These are phyloP conservation scores for Montipora sp. DNA, from an alignment of 64 coral and sea anemone genomes.

Conservation along the genomic window DNA sequence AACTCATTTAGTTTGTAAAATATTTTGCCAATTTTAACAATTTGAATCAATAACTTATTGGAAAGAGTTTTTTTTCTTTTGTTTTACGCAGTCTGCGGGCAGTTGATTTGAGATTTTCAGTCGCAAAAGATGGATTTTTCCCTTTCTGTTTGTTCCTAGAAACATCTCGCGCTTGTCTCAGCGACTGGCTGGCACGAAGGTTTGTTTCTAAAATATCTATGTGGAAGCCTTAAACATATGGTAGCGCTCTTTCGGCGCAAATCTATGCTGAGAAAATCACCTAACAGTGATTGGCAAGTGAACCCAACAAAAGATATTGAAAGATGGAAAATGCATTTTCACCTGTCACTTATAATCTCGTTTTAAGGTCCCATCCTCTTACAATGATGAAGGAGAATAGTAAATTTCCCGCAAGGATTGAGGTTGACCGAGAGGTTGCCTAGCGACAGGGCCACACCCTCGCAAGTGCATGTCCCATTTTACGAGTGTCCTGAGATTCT, in stretches of 20 bases:
- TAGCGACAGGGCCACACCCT: not conserved
- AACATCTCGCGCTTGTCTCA: not conserved
- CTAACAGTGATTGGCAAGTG: too few species aligned
- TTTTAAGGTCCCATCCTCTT: not conserved
- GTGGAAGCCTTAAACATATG: too few species aligned
- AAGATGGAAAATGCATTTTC: not conserved
- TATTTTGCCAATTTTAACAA: constrained; percentile 38
- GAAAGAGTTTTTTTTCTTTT: too few species aligned
- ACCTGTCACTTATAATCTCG: not conserved
- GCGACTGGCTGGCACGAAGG: not conserved
- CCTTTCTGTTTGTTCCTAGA: not conserved
- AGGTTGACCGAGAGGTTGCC: not conserved
- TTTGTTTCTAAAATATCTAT: too few species aligned
- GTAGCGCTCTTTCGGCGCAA: too few species aligned
- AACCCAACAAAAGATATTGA: too few species aligned
- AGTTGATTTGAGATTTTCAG: not conserved
- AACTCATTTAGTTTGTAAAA: constrained; percentile 27
- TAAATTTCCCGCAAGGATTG: not conserved
- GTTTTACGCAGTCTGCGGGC: not conserved
- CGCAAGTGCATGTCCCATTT: too few species aligned
- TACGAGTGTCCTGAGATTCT: too few species aligned
- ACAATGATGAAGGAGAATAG: not conserved
- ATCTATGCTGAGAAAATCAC: too few species aligned
- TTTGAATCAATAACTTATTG: constrained; percentile 47
- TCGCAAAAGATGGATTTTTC: not conserved